Base-by-base conservation (phyloP, 2,888 invertebrate genomes). In the Eubasilissa splendida region DNA sequence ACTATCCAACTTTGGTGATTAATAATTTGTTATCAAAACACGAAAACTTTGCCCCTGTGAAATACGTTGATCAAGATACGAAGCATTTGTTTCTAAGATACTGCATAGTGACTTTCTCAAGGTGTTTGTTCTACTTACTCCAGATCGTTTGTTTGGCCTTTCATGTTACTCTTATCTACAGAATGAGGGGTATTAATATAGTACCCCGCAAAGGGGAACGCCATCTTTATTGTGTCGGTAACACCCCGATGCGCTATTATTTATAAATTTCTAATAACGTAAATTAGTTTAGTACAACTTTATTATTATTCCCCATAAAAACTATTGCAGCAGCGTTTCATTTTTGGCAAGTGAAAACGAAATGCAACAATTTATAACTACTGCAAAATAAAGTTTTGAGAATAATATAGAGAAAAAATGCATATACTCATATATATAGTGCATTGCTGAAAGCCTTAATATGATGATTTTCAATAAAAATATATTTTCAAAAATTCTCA, bases 11-110 rank as follows among this genome's bases (percentile, higher is more conserved):
- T 83, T 82, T 68, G 82, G 81, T 83, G 83, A 83, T 83, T 83
- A 82, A 83, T 83, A 82, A 83, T 83, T 83, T 83, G 83, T 81
- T 83, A 83, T 82, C 83, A 83, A 83, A 83, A 83, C 81, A 83
- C 56, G 77, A 77, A 82, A 83, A 82, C 75, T 82, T 83, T 74
- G 60, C 14, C 52, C 33, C 77, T 68, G 82, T 80, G 78, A 82
- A 83, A 80, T 81, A 80, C 83, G 83, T 59, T 81, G 76, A 81
- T 81, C 80, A 60, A 80, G 82, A 83, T 82, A 77, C 66, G 66
- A n/a, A 68, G 77, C 77, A 82, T 74, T 77, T 80, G 82, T 77
- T 80, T 76, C 68, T 54, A 10, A 80, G 80, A 80, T 82, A 71
- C 58, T 80, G 80, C 65, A 76, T 9, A 50, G 14, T 54, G 77